These are phyloP conservation scores for Epiblema foenella DNA, from an alignment of 2,888 invertebrate species.

Conservation along the genomic window DNA sequence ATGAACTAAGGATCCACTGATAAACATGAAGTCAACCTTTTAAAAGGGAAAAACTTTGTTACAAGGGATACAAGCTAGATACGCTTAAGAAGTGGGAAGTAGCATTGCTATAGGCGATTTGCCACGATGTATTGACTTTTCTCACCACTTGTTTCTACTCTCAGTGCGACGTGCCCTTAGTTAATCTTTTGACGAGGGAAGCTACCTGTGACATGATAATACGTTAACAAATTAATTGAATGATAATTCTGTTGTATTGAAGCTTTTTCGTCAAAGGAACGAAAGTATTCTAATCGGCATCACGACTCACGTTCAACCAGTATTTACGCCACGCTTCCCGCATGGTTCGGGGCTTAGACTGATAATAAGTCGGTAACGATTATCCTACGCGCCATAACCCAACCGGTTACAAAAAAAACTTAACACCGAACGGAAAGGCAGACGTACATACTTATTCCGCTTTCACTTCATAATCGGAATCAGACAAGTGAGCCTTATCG, in stretches of 20 bases:
- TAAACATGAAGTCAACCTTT: constrained; percentile 4
- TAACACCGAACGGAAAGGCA: constrained; percentile 18
- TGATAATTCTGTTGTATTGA: too few relatives aligned
- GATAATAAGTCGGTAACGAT: constrained; percentile 22
- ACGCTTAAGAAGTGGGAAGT: neutral
- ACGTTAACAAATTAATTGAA: too few relatives aligned
- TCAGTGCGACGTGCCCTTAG: too few relatives aligned
- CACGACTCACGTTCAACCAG: neutral
- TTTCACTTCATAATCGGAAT: constrained; percentile 42
- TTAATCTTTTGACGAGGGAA: too few relatives aligned
- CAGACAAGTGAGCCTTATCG: constrained; percentile 36
- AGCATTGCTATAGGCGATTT: neutral
- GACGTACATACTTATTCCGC: constrained; percentile 40
- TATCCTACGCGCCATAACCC: constrained; percentile 23
- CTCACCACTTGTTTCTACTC: too few relatives aligned
- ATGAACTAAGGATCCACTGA: constrained; percentile 9
- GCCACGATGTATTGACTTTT: too few relatives aligned
- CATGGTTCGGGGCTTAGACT: neutral
- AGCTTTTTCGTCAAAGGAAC: neutral
- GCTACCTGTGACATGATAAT: too few relatives aligned
- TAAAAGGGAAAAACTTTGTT: neutral
- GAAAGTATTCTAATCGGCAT: neutral
- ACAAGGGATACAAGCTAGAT: neutral
- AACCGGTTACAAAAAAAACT: constrained; percentile 29
- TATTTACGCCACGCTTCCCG: constrained; percentile 3